These are phyloP conservation scores for Dunckerocampus dactyliophorus DNA, from an alignment of 2,113 vertebrate species.

Conservation along the genomic window DNA sequence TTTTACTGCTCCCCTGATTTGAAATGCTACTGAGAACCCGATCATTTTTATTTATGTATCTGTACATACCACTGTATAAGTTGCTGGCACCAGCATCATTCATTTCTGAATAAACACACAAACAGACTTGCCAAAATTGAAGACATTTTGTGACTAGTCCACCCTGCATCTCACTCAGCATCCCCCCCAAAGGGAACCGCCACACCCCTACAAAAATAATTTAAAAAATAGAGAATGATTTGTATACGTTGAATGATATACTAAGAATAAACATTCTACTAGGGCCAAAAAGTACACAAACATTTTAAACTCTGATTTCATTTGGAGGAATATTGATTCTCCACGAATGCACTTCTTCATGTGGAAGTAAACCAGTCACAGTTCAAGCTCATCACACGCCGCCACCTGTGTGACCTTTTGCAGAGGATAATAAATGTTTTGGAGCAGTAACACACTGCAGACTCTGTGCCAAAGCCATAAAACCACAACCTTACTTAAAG, in stretches of 20 bases:
- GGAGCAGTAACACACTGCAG: conserved; percentile 40
- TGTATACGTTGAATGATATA: background rate
- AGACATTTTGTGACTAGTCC: too few relatives aligned
- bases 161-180: too few relatives aligned
- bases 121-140: too few relatives aligned
- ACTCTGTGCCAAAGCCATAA: conserved; percentile 27
- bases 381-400: conserved; percentile 21
- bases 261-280: background rate
- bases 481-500: conserved; percentile 38
- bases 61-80: too few relatives aligned
- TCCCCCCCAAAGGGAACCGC: too few relatives aligned
- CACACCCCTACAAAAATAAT: too few relatives aligned
- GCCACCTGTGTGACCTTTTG: conserved; percentile 49
- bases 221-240: background rate
- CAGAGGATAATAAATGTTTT: conserved; percentile 34
- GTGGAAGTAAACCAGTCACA: conserved; percentile 5
- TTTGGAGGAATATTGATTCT: background rate
- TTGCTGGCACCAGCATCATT: too few relatives aligned
- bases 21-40: too few relatives aligned
- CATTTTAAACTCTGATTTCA: background rate
- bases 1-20: too few relatives aligned
- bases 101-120: too few relatives aligned
- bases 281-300: background rate
- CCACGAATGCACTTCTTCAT: background rate
- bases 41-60: too few relatives aligned